phyloP scores from a whole-genome alignment of 2,888 invertebrate genomes.

The Baccha elongata region DNA sequence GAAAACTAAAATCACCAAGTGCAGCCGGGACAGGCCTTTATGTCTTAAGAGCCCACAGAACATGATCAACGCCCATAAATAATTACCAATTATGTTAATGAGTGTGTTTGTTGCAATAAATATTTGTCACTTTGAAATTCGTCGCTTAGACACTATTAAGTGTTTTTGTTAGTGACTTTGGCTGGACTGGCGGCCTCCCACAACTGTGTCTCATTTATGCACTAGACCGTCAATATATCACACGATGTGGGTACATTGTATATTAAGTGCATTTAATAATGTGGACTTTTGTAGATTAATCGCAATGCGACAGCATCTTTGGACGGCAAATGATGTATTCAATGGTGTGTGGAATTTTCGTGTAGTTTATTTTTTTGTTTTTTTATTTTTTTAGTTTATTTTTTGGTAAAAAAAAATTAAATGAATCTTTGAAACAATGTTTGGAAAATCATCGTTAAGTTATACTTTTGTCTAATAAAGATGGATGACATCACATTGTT shows the following conservation, averaged over 20 bases:
- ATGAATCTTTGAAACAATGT: too few relatives aligned
- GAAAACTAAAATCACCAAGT: slow-evolving; percentile 41
- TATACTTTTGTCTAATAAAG: too few relatives aligned
- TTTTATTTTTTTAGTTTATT: too few relatives aligned
- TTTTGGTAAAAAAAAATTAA: too few relatives aligned
- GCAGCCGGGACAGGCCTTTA: background rate
- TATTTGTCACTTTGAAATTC: slow-evolving; percentile 71
- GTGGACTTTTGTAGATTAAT: slow-evolving; percentile 2
- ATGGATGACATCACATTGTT: too few relatives aligned
- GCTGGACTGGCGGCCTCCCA: slow-evolving; percentile 64
- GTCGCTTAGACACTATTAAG: slow-evolving; percentile 52
- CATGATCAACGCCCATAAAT: slow-evolving; percentile 71
- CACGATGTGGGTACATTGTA: slow-evolving; percentile 19
- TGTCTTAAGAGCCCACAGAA: slow-evolving; percentile 16
- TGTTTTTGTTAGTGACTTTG: slow-evolving; percentile 40
- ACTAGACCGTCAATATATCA: slow-evolving; percentile 65
- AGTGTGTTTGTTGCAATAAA: slow-evolving; percentile 74
- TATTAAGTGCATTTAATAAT: too few relatives aligned
- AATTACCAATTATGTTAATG: slow-evolving; percentile 76
- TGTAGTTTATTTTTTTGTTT: too few relatives aligned
- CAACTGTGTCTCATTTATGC: slow-evolving; percentile 58
- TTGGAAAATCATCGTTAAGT: too few relatives aligned
- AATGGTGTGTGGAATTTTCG: too few relatives aligned
- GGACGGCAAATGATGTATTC: too few relatives aligned
- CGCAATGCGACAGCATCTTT: background rate